Conservation (phyloP, 1,140 invertebrate genomes). For the Dendrolimus kikuchii region DNA sequence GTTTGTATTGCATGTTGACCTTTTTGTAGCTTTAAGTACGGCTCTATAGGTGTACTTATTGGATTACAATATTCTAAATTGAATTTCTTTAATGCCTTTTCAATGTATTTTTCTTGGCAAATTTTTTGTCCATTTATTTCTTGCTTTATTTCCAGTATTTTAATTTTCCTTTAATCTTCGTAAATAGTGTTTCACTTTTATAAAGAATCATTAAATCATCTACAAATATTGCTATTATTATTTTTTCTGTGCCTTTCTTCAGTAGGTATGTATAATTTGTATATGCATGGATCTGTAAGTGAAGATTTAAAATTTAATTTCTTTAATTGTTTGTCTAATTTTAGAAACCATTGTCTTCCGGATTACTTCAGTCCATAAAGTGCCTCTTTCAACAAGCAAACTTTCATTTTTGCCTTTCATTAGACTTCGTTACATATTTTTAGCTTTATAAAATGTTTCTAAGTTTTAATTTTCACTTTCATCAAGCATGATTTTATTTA, state of each 20-base stretch:
- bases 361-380: constrained; percentile 39
- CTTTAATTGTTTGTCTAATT: constrained; percentile 14
- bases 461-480: not conserved
- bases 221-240: constrained; percentile 24
- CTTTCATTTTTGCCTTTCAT: constrained; percentile 13
- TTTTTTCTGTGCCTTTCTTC: constrained; percentile 14
- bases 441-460: constrained; percentile 4
- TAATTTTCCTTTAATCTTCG: not conserved
- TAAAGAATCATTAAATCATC: constrained; percentile 25
- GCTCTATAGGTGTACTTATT: constrained; percentile 4
- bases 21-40: constrained; percentile 3
- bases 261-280: not conserved
- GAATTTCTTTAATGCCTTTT: constrained; percentile 4
- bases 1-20: not conserved
- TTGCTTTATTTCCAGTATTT: not conserved
- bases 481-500: not conserved
- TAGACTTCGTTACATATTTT: constrained; percentile 6
- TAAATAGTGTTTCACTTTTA: constrained; percentile 9
- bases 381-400: constrained; percentile 25
- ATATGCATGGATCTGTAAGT: constrained; percentile 14
- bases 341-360: constrained; percentile 25
- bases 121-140: not conserved
- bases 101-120: constrained; percentile 6
- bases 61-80: constrained; percentile 8
- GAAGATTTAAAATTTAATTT: constrained; percentile 7